Evolutionary conservation across 2,113 vertebrate species (phyloP).

Genomic region (Casuarius casuarius): DNA sequence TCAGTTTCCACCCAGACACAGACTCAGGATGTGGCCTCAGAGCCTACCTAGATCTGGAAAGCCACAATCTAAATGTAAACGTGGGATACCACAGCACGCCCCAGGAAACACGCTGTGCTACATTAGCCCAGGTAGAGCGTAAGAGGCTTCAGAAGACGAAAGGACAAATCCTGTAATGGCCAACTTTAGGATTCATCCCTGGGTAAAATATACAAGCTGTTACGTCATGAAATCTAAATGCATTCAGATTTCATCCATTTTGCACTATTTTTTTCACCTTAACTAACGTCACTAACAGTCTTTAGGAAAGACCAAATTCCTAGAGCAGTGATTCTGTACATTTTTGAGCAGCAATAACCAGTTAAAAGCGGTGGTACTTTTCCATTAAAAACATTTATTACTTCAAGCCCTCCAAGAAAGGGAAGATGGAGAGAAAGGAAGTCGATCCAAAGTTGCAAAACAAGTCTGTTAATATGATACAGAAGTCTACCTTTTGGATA

Average conservation of each 20-base stretch:
- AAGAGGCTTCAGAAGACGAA: not conserved
- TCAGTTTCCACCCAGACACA: not conserved
- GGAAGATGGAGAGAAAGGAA: not conserved
- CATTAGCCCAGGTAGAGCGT: not conserved
- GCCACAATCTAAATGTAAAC: not conserved
- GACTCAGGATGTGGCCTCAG: fast-evolving
- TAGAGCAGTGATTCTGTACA: not conserved
- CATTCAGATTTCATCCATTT: not conserved
- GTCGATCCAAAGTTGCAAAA: not conserved
- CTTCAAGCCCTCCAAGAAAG: not conserved
- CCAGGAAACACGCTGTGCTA: not conserved
- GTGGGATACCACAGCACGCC: fast-evolving
- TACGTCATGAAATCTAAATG: not conserved
- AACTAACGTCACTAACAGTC: not conserved
- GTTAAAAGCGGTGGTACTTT: not conserved
- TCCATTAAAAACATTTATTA: not conserved
- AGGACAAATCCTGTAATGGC: not conserved
- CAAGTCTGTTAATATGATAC: not conserved
- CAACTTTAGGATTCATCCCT: not conserved
- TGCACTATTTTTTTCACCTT: not conserved
- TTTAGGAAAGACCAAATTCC: not conserved
- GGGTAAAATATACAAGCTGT: not conserved
- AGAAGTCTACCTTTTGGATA: not conserved
- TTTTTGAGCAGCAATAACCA: not conserved
- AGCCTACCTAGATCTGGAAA: not conserved